Evolutionary conservation across 2,888 invertebrate genomes (phyloP).

Genomic region (Notodonta ziczac): DNA sequence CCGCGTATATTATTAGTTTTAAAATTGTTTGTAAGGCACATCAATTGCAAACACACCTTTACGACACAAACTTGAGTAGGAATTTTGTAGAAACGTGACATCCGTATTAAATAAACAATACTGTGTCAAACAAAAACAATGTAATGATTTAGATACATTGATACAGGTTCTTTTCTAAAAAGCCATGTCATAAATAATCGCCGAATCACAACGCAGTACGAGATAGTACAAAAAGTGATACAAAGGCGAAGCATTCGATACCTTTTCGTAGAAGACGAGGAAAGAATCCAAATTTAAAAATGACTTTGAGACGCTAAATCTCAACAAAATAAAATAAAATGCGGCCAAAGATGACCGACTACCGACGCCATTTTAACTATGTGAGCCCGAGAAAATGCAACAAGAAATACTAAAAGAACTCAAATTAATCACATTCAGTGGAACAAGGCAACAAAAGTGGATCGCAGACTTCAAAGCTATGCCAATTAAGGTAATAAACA

Average conservation of each 20-base stretch:
- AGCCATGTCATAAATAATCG: constrained; percentile 72
- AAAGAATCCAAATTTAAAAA: constrained; percentile 82
- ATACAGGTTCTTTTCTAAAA: constrained; percentile 56
- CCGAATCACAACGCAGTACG: constrained; percentile 68
- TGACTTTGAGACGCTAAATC: constrained; percentile 68
- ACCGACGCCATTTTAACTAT: constrained; percentile 47
- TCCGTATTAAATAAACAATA: constrained; percentile 9
- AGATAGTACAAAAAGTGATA: constrained; percentile 80
- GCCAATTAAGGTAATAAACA: constrained; percentile 42
- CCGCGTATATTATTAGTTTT: constrained; percentile 9
- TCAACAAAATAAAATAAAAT: constrained; percentile 68
- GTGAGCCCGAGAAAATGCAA: constrained; percentile 47
- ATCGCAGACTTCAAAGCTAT: constrained; percentile 21
- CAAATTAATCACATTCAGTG: constrained; percentile 18
- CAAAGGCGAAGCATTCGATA: constrained; percentile 82
- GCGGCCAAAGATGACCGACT: constrained; percentile 61
- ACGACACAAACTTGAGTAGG: neutral
- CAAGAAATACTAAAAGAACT: constrained; percentile 17
- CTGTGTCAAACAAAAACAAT: constrained; percentile 13
- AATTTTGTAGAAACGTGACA: constrained; percentile 3
- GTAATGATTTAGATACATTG: constrained; percentile 23
- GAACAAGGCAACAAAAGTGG: constrained; percentile 9
- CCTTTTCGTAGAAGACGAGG: constrained; percentile 81
- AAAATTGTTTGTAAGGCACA: neutral
- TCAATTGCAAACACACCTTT: neutral